phyloP scores from a whole-genome alignment of 2,113 vertebrate genomes.

The Macrotis lagotis region DNA sequence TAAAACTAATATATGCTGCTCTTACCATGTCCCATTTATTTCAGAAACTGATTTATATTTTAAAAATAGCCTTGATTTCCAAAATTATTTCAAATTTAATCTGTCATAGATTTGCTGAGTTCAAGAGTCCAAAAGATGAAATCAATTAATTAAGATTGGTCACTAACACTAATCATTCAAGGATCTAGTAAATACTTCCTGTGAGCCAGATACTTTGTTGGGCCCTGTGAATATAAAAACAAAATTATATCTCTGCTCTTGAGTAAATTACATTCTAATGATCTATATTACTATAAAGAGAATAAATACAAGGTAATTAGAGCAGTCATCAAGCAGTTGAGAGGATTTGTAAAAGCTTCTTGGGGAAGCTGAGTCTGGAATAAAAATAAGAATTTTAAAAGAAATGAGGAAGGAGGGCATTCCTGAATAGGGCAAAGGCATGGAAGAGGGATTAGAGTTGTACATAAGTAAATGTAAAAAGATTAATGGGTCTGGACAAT shows the following conservation, averaged over 20 bases:
- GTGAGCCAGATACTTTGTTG: background rate
- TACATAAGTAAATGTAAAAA: too few species aligned
- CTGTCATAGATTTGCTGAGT: background rate
- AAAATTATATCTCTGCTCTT: background rate
- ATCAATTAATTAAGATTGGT: background rate
- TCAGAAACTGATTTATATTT: constrained; percentile 38
- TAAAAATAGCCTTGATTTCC: constrained; percentile 31
- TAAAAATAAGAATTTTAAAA: too few species aligned
- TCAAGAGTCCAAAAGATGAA: background rate
- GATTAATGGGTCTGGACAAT: too few species aligned
- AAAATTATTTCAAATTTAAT: constrained; percentile 11
- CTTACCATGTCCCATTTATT: background rate
- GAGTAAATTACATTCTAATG: background rate
- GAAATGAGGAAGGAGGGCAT: too few species aligned
- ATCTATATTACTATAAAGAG: background rate
- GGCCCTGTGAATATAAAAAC: background rate
- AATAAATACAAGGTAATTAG: background rate
- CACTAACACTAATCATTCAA: background rate
- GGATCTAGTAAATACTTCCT: background rate
- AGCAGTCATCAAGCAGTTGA: background rate
- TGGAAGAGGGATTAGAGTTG: too few species aligned
- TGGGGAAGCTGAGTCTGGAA: too few species aligned
- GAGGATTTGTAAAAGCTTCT: background rate
- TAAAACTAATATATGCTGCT: background rate
- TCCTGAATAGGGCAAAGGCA: too few species aligned